A percentile compares a stretch with the other conserved stretches of the same genome.
Conservation (phyloP, 2,888 invertebrate species). For the Chrysomela aeneicollis region DNA sequence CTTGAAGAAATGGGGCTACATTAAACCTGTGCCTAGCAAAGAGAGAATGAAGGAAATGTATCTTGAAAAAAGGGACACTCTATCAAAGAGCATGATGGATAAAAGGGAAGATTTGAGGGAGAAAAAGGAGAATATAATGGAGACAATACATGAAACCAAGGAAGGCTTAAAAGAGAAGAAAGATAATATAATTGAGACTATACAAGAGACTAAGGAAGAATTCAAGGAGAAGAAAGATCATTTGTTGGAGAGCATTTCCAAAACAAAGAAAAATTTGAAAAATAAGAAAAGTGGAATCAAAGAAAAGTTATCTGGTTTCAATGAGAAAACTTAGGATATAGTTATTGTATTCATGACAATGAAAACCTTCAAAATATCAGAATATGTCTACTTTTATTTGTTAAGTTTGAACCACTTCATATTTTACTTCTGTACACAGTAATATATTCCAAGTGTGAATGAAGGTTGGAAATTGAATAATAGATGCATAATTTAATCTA, state of each 20-base stretch:
- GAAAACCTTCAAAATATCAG: neutral
- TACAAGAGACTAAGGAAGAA: conserved; percentile 64
- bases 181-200: conserved; percentile 68
- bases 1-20: conserved; percentile 80
- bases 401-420: too few species aligned
- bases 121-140: conserved; percentile 45
- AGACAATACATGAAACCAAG: conserved; percentile 48
- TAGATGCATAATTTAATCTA: too few species aligned
- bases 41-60: conserved; percentile 71
- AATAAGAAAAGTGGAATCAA: conserved; percentile 26
- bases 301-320: conserved; percentile 14
- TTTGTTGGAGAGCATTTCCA: conserved; percentile 36
- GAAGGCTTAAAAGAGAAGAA: conserved; percentile 62
- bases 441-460: too few species aligned
- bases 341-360: too few species aligned
- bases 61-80: conserved; percentile 67
- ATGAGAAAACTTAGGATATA: conserved; percentile 10
- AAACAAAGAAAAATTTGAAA: conserved; percentile 33
- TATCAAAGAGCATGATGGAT: conserved; percentile 67
- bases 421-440: too few species aligned
- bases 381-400: too few species aligned
- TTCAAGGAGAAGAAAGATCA: conserved; percentile 49
- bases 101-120: conserved; percentile 44
- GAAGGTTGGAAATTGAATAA: too few species aligned
- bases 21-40: conserved; percentile 80